Evolutionary conservation across 2,888 invertebrate genomes (phyloP).

Genomic region (Eremobia ochroleuca): DNA sequence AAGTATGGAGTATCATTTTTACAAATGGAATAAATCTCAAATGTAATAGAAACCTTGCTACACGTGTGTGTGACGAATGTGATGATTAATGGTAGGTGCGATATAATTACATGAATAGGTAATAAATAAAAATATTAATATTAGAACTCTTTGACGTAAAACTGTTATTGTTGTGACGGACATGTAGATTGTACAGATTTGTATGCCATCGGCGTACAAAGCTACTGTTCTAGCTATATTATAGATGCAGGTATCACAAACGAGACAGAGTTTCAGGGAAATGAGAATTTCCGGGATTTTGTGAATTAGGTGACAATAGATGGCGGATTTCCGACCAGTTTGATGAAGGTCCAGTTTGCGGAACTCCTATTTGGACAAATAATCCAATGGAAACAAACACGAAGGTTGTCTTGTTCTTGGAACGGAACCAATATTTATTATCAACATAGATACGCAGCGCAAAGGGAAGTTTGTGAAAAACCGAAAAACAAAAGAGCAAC

Average conservation of each 20-base stretch:
- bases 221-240: background rate
- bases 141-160: slow-evolving; percentile 34
- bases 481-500: slow-evolving; percentile 9
- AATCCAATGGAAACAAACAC: background rate
- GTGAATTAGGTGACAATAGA: background rate
- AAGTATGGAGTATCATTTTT: background rate
- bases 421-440: background rate
- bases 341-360: background rate
- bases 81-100: slow-evolving; percentile 17
- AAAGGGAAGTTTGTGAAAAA: background rate
- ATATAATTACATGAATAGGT: slow-evolving; percentile 33
- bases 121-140: slow-evolving; percentile 22
- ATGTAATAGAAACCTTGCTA: background rate
- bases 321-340: background rate
- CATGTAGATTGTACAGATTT: slow-evolving; percentile 26
- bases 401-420: background rate
- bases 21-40: slow-evolving; percentile 3
- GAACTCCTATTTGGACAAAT: background rate
- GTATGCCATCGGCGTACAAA: slow-evolving; percentile 4
- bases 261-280: background rate
- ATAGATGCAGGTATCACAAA: background rate
- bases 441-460: background rate
- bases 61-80: background rate
- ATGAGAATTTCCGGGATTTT: background rate
- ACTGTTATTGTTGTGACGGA: slow-evolving; percentile 26